phyloP scores from a whole-genome alignment of 2,888 invertebrate species.

The Oxystoma pomonae region DNA sequence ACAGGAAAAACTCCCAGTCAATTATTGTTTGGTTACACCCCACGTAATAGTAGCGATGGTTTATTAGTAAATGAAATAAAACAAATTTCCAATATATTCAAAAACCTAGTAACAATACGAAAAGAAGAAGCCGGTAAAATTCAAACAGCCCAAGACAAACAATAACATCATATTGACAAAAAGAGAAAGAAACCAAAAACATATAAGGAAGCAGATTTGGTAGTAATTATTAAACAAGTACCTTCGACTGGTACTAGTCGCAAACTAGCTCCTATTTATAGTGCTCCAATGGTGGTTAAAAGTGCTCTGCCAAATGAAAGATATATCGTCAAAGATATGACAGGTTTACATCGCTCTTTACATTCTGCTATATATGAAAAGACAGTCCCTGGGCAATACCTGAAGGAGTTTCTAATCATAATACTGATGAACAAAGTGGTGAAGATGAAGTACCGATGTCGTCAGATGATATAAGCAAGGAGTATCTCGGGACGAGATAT shows the following conservation, averaged over 20 bases:
- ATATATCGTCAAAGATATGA: conserved; percentile 21
- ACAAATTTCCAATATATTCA: conserved; percentile 5
- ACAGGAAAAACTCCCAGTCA: conserved; percentile 22
- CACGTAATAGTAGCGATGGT: conserved; percentile 14
- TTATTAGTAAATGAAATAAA: conserved; percentile 16
- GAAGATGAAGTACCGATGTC: too few relatives aligned
- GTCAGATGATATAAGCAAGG: too few relatives aligned
- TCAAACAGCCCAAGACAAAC: conserved; percentile 7
- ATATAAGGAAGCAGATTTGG: conserved; percentile 23
- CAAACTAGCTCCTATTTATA: conserved; percentile 21
- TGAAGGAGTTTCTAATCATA: too few relatives aligned
- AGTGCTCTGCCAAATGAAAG: too few relatives aligned
- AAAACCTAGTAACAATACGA: conserved; percentile 9
- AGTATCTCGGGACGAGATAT: too few relatives aligned
- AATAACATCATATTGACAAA: conserved; percentile 22
- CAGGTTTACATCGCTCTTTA: conserved; percentile 13
- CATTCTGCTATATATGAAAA: conserved; percentile 16
- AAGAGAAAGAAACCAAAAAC: conserved; percentile 14
- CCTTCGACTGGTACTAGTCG: conserved; percentile 21
- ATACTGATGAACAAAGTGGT: too few relatives aligned
- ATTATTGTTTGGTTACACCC: conserved; percentile 21
- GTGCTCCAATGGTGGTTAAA: too few relatives aligned
- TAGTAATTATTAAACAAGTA: conserved; percentile 19
- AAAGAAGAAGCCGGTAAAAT: conserved; percentile 10
- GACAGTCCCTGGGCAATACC: conserved; percentile 17